A percentile compares a stretch with the other conserved stretches of the same genome.
Evolutionary conservation across 2,888 invertebrate species (phyloP).

Genomic region (Marronus borbonicus): DNA sequence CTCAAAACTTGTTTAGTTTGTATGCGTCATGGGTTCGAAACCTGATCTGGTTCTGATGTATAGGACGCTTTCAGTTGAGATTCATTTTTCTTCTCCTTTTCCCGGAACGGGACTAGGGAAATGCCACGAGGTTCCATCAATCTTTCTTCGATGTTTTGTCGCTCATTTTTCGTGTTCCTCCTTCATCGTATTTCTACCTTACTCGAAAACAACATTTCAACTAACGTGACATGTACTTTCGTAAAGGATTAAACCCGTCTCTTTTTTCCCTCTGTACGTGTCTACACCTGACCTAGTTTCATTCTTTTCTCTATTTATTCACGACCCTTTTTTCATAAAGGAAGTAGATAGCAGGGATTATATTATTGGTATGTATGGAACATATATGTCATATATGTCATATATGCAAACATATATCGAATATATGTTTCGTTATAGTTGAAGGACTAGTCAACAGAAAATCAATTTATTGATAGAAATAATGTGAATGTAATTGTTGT

Average conservation of each 20-base stretch:
- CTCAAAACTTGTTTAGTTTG: slow-evolving; percentile 47
- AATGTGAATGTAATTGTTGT: too few relatives aligned
- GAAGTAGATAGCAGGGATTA: not conserved
- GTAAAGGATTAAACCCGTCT: slow-evolving; percentile 20
- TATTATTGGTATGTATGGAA: not conserved
- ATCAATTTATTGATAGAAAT: too few relatives aligned
- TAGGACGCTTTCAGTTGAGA: slow-evolving; percentile 37
- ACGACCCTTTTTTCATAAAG: not conserved
- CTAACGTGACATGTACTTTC: slow-evolving; percentile 40
- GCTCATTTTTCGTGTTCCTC: slow-evolving; percentile 29
- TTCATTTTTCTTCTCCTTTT: slow-evolving; percentile 49
- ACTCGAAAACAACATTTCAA: slow-evolving; percentile 44
- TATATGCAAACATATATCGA: too few relatives aligned
- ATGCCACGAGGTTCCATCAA: slow-evolving; percentile 47
- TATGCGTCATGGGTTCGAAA: slow-evolving; percentile 44
- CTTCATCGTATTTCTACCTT: slow-evolving; percentile 14
- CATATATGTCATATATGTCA: too few relatives aligned
- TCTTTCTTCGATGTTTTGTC: slow-evolving; percentile 48
- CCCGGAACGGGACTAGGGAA: slow-evolving; percentile 35
- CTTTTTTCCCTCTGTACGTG: slow-evolving; percentile 12
- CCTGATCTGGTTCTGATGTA: slow-evolving; percentile 41
- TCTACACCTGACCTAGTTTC: slow-evolving; percentile 33
- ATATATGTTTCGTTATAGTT: not conserved
- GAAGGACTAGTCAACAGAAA: too few relatives aligned
- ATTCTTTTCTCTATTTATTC: not conserved